phyloP scores from a whole-genome alignment of 2,113 vertebrate genomes.

The Salminus brasiliensis region DNA sequence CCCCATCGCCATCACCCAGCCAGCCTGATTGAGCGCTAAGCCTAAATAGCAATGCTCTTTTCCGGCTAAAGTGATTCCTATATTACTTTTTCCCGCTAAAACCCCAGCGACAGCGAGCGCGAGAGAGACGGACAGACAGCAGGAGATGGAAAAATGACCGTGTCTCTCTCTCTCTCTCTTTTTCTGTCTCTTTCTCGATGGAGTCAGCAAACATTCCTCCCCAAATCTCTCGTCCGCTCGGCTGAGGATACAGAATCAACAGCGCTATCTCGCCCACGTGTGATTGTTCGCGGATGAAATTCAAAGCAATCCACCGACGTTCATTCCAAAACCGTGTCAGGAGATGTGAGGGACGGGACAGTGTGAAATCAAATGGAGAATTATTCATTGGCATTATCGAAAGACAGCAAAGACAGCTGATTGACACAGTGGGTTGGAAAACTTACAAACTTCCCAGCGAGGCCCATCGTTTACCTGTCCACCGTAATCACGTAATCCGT shows the following conservation, averaged over 20 bases:
- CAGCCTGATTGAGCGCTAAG: constrained; percentile 78
- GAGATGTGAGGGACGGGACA: constrained; percentile 20
- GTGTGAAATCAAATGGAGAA: constrained; percentile 27
- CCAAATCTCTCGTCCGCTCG: constrained; percentile 37
- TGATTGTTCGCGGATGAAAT: constrained; percentile 47
- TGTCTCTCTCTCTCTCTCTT: constrained; percentile 29
- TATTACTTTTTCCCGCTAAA: constrained; percentile 72
- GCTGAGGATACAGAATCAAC: constrained; percentile 49
- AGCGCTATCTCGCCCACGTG: constrained; percentile 29
- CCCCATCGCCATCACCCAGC: constrained; percentile 72
- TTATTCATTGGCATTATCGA: constrained; percentile 35
- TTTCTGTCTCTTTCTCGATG: constrained; percentile 14
- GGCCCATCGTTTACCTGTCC: not conserved
- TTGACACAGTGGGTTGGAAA: not conserved
- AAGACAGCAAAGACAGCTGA: not conserved
- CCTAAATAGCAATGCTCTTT: constrained; percentile 72
- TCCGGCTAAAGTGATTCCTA: constrained; percentile 75
- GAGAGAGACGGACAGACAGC: not conserved
- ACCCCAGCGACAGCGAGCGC: constrained; percentile 67
- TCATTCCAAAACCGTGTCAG: constrained; percentile 37
- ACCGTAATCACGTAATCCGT: too few species aligned
- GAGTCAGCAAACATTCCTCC: constrained; percentile 56
- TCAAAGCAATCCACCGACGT: constrained; percentile 43
- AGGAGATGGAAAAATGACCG: constrained; percentile 38
- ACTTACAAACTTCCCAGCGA: constrained; percentile 4